Conservation (phyloP, 2,797 vertebrate species). For the Kryptopterus vitreolus region DNA sequence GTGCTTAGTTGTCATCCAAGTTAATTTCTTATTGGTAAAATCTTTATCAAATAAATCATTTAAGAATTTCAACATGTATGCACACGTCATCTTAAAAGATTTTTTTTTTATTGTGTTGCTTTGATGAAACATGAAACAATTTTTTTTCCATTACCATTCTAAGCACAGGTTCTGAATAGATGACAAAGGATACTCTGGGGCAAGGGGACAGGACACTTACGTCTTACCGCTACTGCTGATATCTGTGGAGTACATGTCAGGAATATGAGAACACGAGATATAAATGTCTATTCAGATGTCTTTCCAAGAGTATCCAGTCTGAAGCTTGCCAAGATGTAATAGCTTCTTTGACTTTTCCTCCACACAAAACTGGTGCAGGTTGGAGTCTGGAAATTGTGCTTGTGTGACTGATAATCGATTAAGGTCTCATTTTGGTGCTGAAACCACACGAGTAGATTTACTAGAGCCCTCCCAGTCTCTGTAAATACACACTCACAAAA, state of each 20-base stretch:
- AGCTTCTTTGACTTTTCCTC: slow-evolving; percentile 10
- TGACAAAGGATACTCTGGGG: not conserved
- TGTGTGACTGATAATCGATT: slow-evolving; percentile 25
- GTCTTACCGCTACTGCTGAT: not conserved
- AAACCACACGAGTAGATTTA: slow-evolving; percentile 4
- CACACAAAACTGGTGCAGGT: slow-evolving; percentile 1
- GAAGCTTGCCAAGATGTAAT: slow-evolving; percentile 1
- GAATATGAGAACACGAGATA: slow-evolving; percentile 22
- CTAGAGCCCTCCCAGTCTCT: not conserved
- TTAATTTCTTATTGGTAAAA: not conserved
- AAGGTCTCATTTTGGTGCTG: slow-evolving; percentile 6
- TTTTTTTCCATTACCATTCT: not conserved
- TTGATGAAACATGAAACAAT: not conserved
- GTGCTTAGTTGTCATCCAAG: not conserved
- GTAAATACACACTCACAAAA: slow-evolving; percentile 13
- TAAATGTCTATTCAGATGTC: not conserved
- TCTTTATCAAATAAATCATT: not conserved
- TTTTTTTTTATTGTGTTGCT: not conserved
- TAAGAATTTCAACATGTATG: not conserved
- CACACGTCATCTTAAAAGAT: not conserved
- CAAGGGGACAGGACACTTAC: slow-evolving; percentile 17
- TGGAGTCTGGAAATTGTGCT: slow-evolving; percentile 11
- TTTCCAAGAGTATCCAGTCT: slow-evolving; percentile 23
- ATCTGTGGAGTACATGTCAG: not conserved
- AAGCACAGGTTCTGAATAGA: not conserved